Evolutionary conservation across 2,797 vertebrate species (phyloP), one percentile per base, ranked within the genome.

Genomic region (Atherinosoma microstoma): DNA sequence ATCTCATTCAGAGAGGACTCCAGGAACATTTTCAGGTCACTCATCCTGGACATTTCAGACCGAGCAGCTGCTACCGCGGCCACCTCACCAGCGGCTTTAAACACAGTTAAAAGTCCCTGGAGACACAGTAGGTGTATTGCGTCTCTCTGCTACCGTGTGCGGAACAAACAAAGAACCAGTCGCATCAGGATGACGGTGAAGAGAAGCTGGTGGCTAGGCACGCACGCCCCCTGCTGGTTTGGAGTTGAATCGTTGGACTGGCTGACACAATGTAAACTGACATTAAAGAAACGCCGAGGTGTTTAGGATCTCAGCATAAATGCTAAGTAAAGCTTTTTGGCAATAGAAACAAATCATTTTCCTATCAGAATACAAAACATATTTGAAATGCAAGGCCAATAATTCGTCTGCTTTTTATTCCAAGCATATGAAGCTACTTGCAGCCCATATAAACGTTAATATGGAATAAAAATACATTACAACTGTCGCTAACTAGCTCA

Each of bases 1-100:
- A 95, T 94, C 83, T 93, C 89, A 58, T 94, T 94, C 9, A 95
- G 77, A n/a, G 95, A 95, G 1, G 91, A 92, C 75, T 94, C 92
- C 34, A 95, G 82, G 53, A 91, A 87, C 20, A 74, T 29, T 64
- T 93, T 95, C 62, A 94, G 85, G 34, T 93, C 89, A 11, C 40
- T 86, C 0, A 91, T 78, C 70, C 78, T 84, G 67, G 89, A 84
- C 93, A 94, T 93, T 35, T 32, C 76, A 3, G 62, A 70, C 60
- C 49, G 56, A 51, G 56, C 54, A 12, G 65, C 12, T 8, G 58
- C 40, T 0, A 1, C 15, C 6, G 56, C 0, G 2, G 6, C 56
- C 47, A 22, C 22, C 67, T 70, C 61, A 10, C 49, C 53, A 8
- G 34, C 4, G 13, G 20, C 6, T 13, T 35, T 35, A 29, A 38